phyloP scores from a whole-genome alignment of 2,888 invertebrate species.

The Diarsia rubi region DNA sequence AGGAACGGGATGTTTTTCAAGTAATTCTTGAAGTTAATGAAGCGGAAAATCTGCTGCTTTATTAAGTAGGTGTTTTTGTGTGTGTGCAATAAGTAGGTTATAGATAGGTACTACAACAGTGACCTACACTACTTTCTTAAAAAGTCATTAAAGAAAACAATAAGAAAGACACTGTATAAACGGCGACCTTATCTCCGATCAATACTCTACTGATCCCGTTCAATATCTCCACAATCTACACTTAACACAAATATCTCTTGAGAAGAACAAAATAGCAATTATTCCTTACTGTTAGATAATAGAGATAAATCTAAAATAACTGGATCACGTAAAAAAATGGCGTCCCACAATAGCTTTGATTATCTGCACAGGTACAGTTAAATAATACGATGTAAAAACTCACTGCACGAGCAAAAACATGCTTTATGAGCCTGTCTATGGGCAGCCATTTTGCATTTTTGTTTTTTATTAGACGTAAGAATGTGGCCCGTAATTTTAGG shows the following conservation, averaged over 20 bases:
- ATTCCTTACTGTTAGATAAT: constrained; percentile 64
- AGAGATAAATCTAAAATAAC: constrained; percentile 60
- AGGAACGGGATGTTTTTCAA: neutral
- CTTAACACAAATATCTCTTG: constrained; percentile 55
- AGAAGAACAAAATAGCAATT: constrained; percentile 56
- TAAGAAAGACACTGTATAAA: constrained; percentile 3
- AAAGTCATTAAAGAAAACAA: constrained; percentile 28
- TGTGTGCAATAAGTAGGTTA: neutral
- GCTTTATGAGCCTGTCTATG: constrained; percentile 41
- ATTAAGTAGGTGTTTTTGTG: neutral
- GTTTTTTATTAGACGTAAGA: constrained; percentile 46
- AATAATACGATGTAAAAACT: constrained; percentile 58
- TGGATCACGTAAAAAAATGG: constrained; percentile 55
- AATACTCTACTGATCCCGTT: constrained; percentile 50
- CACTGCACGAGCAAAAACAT: constrained; percentile 47
- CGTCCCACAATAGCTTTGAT: constrained; percentile 60
- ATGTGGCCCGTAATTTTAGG: constrained; percentile 23
- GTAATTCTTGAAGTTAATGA: neutral
- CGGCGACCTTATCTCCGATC: constrained; percentile 43
- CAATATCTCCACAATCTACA: constrained; percentile 52
- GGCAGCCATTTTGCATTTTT: constrained; percentile 44
- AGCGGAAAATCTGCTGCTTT: neutral
- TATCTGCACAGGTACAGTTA: constrained; percentile 66
- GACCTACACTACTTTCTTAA: constrained; percentile 4
- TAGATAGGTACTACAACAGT: neutral